These are phyloP conservation scores for Nasonia vitripennis DNA, from an alignment of 1,140 invertebrate genomes.

Conservation along the genomic window DNA sequence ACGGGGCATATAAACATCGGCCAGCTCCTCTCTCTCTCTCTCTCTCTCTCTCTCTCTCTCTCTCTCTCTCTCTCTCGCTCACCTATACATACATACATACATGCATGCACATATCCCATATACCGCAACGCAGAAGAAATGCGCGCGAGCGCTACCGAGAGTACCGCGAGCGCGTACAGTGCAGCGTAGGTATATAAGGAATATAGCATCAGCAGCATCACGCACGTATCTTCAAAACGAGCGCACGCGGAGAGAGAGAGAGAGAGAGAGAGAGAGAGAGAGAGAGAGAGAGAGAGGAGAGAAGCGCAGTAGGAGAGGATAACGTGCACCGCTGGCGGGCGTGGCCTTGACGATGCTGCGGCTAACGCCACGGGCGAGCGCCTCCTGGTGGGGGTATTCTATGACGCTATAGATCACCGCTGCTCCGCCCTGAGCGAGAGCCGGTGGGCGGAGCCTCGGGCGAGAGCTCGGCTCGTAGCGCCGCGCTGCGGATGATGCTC, in stretches of 20 bases:
- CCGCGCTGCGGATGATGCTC: constrained; percentile 52
- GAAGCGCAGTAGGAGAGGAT: background rate
- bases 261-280: background rate
- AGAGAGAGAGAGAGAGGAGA: background rate
- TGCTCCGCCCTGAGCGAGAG: constrained; percentile 62
- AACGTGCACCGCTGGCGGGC: constrained; percentile 48
- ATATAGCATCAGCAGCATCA: constrained; percentile 51
- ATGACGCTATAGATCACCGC: constrained; percentile 74
- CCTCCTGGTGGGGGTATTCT: constrained; percentile 67
- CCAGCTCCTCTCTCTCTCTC: constrained; percentile 37
- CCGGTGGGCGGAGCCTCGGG: constrained; percentile 56
- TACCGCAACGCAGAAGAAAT: background rate
- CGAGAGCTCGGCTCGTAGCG: constrained; percentile 61
- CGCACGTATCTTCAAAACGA: constrained; percentile 35
- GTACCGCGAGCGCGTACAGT: too few species aligned
- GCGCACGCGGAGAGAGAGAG: constrained; percentile 3
- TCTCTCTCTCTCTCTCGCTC: background rate
- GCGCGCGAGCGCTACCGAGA: background rate
- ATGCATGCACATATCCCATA: background rate
- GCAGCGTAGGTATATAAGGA: constrained; percentile 12
- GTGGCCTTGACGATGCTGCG: constrained; percentile 54
- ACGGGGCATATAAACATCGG: constrained; percentile 70
- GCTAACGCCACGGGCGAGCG: constrained; percentile 34
- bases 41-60: too few species aligned
- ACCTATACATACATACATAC: background rate